A percentile compares a stretch with the other conserved stretches of the same genome.
Conservation (phyloP, 2,888 invertebrate genomes). For the Andrena haemorrhoa region DNA sequence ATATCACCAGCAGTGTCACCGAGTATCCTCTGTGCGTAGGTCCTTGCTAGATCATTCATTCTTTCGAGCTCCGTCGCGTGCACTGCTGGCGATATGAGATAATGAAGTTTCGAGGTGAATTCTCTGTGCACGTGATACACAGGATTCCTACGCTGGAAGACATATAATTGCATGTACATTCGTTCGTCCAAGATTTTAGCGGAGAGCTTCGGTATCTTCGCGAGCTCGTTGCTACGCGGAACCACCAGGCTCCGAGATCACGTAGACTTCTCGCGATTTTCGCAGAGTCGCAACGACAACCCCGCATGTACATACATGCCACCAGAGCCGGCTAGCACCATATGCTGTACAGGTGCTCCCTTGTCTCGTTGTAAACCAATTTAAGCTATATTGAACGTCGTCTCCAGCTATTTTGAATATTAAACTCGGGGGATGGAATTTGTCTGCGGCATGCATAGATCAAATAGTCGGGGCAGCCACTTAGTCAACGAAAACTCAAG, state of each 20-base stretch:
- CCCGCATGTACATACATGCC: conserved; percentile 80
- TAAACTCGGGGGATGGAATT: background rate
- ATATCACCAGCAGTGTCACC: conserved; percentile 18
- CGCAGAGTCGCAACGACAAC: conserved; percentile 76
- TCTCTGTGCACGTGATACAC: background rate
- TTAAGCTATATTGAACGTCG: background rate
- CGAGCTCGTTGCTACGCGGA: background rate
- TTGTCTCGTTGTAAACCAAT: conserved; percentile 14
- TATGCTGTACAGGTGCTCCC: conserved; percentile 66
- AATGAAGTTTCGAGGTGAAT: background rate
- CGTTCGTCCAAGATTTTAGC: conserved; percentile 21
- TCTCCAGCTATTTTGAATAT: background rate
- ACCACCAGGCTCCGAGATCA: background rate
- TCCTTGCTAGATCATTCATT: background rate
- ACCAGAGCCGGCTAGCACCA: conserved; percentile 82
- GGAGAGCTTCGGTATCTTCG: background rate
- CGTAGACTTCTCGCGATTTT: background rate
- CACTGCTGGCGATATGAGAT: conserved; percentile 9
- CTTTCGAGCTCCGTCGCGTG: background rate
- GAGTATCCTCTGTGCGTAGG: background rate
- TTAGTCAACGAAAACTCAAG: background rate
- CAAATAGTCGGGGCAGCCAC: background rate
- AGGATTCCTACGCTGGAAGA: background rate
- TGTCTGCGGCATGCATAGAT: background rate
- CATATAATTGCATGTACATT: background rate